These are phyloP conservation scores for Himalopsyche kuldschensis DNA, from an alignment of 2,888 invertebrate genomes.

Conservation along the genomic window DNA sequence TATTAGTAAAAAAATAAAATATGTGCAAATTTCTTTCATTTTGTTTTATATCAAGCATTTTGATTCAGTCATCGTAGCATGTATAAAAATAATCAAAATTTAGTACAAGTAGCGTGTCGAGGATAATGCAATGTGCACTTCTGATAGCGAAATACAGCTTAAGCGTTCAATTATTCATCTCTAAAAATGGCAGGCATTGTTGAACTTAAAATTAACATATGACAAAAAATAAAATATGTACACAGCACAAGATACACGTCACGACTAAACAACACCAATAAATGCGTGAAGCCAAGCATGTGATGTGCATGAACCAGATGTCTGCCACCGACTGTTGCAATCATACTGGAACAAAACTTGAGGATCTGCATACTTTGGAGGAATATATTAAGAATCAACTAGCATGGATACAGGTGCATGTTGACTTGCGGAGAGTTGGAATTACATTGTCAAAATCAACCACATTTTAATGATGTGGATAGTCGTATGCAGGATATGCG, in stretches of 20 bases:
- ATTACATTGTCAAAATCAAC: background rate
- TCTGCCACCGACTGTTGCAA: background rate
- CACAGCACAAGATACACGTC: background rate
- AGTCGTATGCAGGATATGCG: too few relatives aligned
- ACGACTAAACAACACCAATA: background rate
- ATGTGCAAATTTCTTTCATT: too few relatives aligned
- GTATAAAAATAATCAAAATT: background rate
- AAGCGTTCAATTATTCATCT: background rate
- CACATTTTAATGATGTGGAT: background rate
- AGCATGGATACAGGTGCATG: background rate
- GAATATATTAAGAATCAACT: background rate
- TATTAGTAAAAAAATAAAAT: too few relatives aligned
- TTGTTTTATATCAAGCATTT: too few relatives aligned
- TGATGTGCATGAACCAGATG: background rate
- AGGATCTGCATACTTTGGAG: background rate
- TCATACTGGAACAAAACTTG: background rate
- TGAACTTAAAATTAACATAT: background rate
- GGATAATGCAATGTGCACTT: background rate
- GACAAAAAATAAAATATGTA: background rate
- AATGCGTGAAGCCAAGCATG: background rate
- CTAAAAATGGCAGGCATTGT: background rate
- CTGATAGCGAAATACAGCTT: background rate
- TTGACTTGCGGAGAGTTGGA: background rate
- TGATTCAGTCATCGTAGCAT: too few relatives aligned
- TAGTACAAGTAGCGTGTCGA: background rate